These are phyloP conservation scores for Semaprochilodus insignis DNA, from an alignment of 2,797 vertebrate genomes.

Conservation along the genomic window DNA sequence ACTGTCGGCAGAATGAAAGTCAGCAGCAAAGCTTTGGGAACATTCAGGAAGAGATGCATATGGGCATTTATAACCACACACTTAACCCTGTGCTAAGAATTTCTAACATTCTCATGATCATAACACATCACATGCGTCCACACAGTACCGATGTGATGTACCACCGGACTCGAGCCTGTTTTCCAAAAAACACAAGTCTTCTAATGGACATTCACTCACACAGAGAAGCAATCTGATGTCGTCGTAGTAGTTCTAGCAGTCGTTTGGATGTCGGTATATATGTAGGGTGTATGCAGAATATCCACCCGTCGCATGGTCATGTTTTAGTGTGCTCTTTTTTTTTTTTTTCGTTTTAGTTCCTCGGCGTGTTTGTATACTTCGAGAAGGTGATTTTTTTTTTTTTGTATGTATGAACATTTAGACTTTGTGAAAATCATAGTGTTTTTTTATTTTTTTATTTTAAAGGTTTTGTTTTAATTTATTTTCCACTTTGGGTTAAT, in stretches of 20 bases:
- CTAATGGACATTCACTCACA: background rate
- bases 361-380: background rate
- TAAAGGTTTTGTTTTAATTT: background rate
- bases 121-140: background rate
- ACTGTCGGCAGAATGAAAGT: background rate
- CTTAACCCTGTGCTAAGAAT: background rate
- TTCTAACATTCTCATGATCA: background rate
- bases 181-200: background rate
- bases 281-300: background rate
- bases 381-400: background rate
- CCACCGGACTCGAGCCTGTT: background rate
- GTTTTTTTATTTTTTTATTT: background rate
- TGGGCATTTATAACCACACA: conserved; percentile 5
- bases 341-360: background rate
- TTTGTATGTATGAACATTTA: background rate
- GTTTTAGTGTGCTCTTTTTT: background rate
- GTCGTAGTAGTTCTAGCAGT: background rate
- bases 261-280: background rate
- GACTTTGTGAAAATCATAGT: background rate
- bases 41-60: conserved; percentile 2
- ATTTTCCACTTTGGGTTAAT: background rate
- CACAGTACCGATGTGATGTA: background rate
- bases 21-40: background rate
- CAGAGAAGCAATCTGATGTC: background rate
- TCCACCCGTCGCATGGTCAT: background rate